phyloP scores from a whole-genome alignment of 35 echinoderm and acorn worm genomes.

The Hemicentrotus pulcherrimus region DNA sequence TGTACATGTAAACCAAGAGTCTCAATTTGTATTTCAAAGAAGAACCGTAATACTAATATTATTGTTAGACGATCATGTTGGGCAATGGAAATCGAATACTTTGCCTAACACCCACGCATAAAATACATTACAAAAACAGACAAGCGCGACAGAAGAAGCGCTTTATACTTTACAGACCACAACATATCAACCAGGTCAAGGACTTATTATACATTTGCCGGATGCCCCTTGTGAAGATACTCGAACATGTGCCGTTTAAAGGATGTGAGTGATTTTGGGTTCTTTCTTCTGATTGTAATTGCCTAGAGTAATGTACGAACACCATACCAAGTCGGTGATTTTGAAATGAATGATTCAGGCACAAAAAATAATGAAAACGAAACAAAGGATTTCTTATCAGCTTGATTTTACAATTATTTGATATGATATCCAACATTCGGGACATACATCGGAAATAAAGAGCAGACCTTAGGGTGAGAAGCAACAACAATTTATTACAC shows the following conservation, averaged over 20 bases:
- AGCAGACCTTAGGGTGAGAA: not conserved
- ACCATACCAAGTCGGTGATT: not conserved
- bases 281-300: not conserved
- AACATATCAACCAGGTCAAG: no score
- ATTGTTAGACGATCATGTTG: not conserved
- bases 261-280: not conserved
- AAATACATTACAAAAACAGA: not conserved
- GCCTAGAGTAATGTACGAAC: not conserved
- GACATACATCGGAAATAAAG: not conserved
- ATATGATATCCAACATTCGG: not conserved
- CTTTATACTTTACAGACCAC: no score
- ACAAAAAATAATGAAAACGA: not conserved
- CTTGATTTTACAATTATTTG: not conserved
- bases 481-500: not conserved
- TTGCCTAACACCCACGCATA: not conserved
- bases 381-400: not conserved
- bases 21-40: not conserved
- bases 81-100: not conserved
- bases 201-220: no score
- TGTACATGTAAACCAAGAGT: not conserved
- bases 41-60: not conserved
- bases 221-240: not conserved
- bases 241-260: not conserved
- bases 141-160: no score
- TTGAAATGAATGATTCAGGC: not conserved